Conservation (phyloP, 2,888 invertebrate genomes). For the Ormyrus thymus region DNA sequence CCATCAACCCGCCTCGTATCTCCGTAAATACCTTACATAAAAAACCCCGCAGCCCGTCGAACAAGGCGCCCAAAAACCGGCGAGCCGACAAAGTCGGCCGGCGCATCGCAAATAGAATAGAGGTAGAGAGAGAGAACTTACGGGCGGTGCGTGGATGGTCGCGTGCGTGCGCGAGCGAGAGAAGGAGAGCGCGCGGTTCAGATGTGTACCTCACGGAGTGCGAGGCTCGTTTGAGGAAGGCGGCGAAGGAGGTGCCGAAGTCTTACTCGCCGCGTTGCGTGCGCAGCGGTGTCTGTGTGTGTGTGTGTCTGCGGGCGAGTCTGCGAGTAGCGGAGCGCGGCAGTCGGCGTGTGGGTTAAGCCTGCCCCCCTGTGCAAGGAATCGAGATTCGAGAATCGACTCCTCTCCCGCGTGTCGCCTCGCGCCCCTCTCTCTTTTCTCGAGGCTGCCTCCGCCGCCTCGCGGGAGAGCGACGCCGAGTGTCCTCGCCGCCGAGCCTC, state of each 20-base stretch:
- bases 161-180: not conserved
- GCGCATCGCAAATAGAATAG: not conserved
- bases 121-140: not conserved
- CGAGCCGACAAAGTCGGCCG: not conserved
- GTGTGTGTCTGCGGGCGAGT: constrained; percentile 66
- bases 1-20: not conserved
- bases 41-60: not conserved
- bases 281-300: constrained; percentile 56
- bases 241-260: constrained; percentile 72
- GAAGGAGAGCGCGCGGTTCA: not conserved
- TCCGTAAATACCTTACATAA: not conserved
- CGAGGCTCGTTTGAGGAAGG: constrained; percentile 74
- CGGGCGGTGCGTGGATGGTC: not conserved
- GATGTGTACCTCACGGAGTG: constrained; percentile 73
- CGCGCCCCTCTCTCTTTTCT: constrained; percentile 46
- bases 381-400: constrained; percentile 65
- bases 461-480: no score
- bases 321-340: constrained; percentile 60
- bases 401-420: constrained; percentile 55
- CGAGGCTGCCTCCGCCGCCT: no score
- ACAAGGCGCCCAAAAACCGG: not conserved
- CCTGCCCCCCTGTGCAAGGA: constrained; percentile 53
- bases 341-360: constrained; percentile 59
- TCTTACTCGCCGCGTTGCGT: constrained; percentile 65
- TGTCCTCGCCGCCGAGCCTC: no score